Evolutionary conservation across 2,888 invertebrate species (phyloP).

Genomic region (Leistus spinibarbis): DNA sequence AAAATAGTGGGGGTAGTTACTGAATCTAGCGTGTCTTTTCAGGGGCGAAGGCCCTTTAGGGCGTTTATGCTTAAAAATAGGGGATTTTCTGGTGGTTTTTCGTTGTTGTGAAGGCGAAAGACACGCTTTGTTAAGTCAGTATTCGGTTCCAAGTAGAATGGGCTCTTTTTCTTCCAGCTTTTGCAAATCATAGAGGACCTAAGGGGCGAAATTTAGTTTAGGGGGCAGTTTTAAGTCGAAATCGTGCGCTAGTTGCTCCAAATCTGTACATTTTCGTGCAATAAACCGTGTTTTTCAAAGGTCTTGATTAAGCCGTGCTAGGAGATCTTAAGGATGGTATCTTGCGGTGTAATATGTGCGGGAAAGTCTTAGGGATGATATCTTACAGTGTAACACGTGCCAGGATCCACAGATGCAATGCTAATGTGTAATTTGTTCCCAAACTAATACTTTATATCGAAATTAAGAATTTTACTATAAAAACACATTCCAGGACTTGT

Average conservation of each 20-base stretch:
- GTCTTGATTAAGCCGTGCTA: no score
- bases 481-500: no score
- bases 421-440: no score
- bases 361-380: no score
- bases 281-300: no score
- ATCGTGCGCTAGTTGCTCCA: not conserved
- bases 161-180: slow-evolving; percentile 56
- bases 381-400: no score
- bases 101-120: slow-evolving; percentile 23
- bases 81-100: not conserved
- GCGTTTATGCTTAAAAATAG: not conserved
- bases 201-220: slow-evolving; percentile 35
- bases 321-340: no score
- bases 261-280: no score
- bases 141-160: slow-evolving; percentile 46
- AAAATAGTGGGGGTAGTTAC: slow-evolving; percentile 1
- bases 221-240: not conserved
- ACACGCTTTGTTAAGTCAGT: slow-evolving; percentile 55
- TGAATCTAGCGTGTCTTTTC: slow-evolving; percentile 30
- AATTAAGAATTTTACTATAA: no score
- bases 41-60: not conserved
- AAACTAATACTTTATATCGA: no score
- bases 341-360: no score
- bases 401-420: no score
- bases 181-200: slow-evolving; percentile 65